phyloP scores from a whole-genome alignment of 37 sponge, comb jelly and placozoan genomes.

The Oopsacas minuta region DNA sequence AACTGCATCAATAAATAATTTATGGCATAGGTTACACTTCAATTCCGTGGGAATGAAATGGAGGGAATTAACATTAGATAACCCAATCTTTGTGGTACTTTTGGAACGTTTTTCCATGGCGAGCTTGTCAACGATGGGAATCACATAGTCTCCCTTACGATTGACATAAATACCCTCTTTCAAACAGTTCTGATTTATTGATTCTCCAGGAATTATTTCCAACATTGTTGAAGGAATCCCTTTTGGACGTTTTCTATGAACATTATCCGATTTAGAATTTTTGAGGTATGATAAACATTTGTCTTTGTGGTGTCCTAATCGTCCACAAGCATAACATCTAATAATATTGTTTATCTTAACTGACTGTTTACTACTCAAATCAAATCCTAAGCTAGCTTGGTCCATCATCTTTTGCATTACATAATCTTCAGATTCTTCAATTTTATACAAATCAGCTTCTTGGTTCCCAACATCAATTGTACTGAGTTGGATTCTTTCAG shows the following conservation, averaged over 20 bases:
- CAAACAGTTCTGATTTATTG: neutral
- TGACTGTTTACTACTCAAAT: neutral
- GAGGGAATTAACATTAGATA: neutral
- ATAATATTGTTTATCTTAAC: neutral
- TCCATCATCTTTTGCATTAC: neutral
- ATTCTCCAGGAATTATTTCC: neutral
- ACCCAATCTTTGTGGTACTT: neutral
- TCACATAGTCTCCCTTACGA: neutral
- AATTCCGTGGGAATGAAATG: neutral
- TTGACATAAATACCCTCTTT: neutral
- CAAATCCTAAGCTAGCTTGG: neutral
- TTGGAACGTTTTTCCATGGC: neutral
- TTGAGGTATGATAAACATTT: neutral
- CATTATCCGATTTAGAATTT: neutral
- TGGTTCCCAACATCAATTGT: neutral
- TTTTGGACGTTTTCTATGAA: neutral
- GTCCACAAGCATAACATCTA: neutral
- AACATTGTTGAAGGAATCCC: neutral
- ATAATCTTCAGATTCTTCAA: neutral
- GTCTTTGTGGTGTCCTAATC: neutral
- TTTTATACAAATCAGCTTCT: neutral
- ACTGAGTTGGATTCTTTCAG: neutral
- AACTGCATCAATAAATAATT: neutral
- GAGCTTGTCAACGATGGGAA: neutral
- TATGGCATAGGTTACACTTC: neutral